Evolutionary conservation across 2,888 invertebrate genomes (phyloP).

Genomic region (Pyrocoelia pectoralis): DNA sequence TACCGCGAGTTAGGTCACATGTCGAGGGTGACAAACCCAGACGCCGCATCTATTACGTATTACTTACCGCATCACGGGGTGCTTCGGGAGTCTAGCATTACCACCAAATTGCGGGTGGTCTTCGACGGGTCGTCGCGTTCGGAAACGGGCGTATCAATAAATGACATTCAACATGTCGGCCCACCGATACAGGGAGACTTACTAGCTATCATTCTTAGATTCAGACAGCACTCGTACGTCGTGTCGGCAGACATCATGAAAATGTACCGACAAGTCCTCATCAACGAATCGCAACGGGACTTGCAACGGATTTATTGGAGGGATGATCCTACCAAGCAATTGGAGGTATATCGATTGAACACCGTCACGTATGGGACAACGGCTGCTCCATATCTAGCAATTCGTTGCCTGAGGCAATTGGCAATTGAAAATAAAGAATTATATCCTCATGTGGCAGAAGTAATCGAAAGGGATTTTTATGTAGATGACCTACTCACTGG

Average conservation of each 20-base stretch:
- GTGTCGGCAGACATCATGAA: constrained; percentile 43
- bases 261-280: constrained; percentile 38
- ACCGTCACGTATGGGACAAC: no score
- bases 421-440: no score
- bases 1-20: not conserved
- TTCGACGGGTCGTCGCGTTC: constrained; percentile 31
- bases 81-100: constrained; percentile 20
- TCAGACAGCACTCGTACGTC: constrained; percentile 14
- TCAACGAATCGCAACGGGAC: no score
- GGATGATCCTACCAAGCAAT: no score
- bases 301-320: no score
- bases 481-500: no score
- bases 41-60: not conserved
- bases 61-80: constrained; percentile 37
- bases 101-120: constrained; percentile 35
- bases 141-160: constrained; percentile 12
- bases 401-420: no score
- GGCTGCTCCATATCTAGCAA: no score
- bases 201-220: constrained; percentile 12
- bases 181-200: constrained; percentile 18
- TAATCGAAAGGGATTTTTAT: no score
- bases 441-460: no score
- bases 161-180: constrained; percentile 12
- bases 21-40: no score
- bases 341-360: no score